Percentiles rank a stretch among this genome's conserved stretches.
Conservation (phyloP, 1,140 invertebrate species). For the Drosophila gunungcola region DNA sequence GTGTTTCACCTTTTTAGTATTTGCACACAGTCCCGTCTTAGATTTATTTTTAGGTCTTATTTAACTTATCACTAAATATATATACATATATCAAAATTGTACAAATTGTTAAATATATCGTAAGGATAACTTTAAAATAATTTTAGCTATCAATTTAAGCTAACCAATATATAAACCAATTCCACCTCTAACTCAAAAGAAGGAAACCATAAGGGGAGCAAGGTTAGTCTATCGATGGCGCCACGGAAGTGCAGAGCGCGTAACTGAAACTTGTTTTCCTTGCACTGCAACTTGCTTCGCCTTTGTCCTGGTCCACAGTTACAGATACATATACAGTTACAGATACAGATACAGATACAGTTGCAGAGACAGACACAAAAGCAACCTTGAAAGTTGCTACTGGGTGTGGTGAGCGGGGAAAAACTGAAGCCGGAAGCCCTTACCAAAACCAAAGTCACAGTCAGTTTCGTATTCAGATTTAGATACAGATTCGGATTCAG, state of each 20-base stretch:
- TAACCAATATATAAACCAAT: too few species aligned
- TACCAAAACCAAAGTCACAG: slow-evolving; percentile 51
- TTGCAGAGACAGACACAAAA: neutral
- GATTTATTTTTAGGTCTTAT: too few species aligned
- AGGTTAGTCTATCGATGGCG: slow-evolving; percentile 60
- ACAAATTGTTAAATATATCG: too few species aligned
- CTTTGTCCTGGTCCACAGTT: slow-evolving; percentile 18
- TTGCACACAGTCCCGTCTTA: too few species aligned
- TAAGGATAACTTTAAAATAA: too few species aligned
- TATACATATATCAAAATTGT: too few species aligned
- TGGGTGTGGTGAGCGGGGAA: slow-evolving; percentile 33
- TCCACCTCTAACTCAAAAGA: slow-evolving; percentile 13
- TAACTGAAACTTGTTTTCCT: slow-evolving; percentile 80
- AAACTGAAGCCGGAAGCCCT: slow-evolving; percentile 51
- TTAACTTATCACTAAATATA: too few species aligned
- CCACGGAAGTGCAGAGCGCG: slow-evolving; percentile 75
- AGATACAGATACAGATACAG: slow-evolving; percentile 8
- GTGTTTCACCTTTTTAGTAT: too few species aligned
- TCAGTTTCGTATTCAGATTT: slow-evolving; percentile 11
- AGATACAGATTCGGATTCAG: slow-evolving; percentile 4
- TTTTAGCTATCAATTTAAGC: too few species aligned
- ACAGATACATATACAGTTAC: slow-evolving; percentile 7
- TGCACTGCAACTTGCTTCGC: slow-evolving; percentile 56
- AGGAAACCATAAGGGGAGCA: slow-evolving; percentile 33
- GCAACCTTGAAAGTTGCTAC: slow-evolving; percentile 72